Base-by-base conservation (phyloP, 2,113 vertebrate genomes). In the Salvelinus fontinalis region DNA sequence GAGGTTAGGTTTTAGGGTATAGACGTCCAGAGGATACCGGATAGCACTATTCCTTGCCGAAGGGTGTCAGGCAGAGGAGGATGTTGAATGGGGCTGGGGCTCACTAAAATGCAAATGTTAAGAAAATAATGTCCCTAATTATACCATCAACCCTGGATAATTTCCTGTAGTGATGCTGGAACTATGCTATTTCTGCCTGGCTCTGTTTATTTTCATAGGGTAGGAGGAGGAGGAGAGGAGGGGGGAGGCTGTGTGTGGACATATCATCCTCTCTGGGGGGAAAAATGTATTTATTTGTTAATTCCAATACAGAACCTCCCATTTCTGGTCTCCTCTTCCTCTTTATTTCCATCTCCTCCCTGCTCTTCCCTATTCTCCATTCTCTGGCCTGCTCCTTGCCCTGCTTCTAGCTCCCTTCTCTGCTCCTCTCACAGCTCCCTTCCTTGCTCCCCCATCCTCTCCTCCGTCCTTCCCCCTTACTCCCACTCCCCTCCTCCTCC, bases 271-370 rank as follows among this genome's bases (percentile, higher is more conserved):
- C 89, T 90, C 87, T 87, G 88, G 92, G 31, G 0, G 6, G 5
- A 34, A 1, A 93, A 94, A 93, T 90, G 92, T 94, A 94, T 94
- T 93, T 94, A 94, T 94, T 93, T 93, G 91, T 92, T 92, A 93
- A 94, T 94, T 93, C 92, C 92, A 90, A 80, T 67, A 84, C 87
- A 87, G 83, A 83, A 86, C 85, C 86, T 86, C 83, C 85, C 84
- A 18, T 54, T 54, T 16, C 51, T 14, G 12, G 14, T 54, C 51
- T 54, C 16, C 13, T 54, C 51, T 18, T 16, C 51, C 51, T 54
- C 51, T 16, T 54, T 18, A 54, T 5, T 18, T 5, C 14, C 16
- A 54, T 18, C 51, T 18, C 16, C 16, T 54, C 12, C 51, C 4
- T 44, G 39, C 39, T 44, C 39, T 44, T 9, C 39, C 39, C 34